Evolutionary conservation across 2,113 vertebrate genomes (phyloP).

Genomic region (Oncorhynchus kisutch): DNA sequence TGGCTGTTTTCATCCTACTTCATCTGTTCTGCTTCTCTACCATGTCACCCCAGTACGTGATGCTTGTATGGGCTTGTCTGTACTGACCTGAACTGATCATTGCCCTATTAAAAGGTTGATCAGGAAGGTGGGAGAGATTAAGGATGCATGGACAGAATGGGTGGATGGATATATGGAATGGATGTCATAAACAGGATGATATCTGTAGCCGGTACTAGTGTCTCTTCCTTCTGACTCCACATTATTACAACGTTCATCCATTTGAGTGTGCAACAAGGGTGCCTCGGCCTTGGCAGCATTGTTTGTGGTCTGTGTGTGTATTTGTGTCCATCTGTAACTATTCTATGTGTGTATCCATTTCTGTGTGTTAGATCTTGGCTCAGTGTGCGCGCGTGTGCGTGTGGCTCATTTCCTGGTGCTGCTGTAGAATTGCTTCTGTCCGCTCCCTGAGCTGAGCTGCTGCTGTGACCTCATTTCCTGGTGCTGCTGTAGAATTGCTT

Average conservation of each 20-base stretch:
- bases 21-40: too few relatives aligned
- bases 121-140: background rate
- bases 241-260: slow-evolving; percentile 38
- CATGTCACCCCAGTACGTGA: too few relatives aligned
- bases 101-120: background rate
- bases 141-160: background rate
- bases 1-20: too few relatives aligned
- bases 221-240: slow-evolving; percentile 20
- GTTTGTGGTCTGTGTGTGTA: slow-evolving; percentile 50
- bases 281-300: slow-evolving; percentile 38
- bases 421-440: too few relatives aligned
- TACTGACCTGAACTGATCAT: too few relatives aligned
- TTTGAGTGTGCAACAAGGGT: slow-evolving; percentile 26
- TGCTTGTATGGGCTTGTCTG: too few relatives aligned
- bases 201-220: background rate
- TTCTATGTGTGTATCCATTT: too few relatives aligned
- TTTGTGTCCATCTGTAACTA: background rate
- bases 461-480: slow-evolving; percentile 32
- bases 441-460: too few relatives aligned
- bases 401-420: slow-evolving; percentile 23
- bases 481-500: slow-evolving; percentile 64
- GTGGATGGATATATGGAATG: slow-evolving; percentile 2
- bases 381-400: slow-evolving; percentile 16
- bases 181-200: background rate
- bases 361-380: too few relatives aligned